These are phyloP conservation scores for Phyllotreta cruciferae DNA, from an alignment of 2,888 invertebrate genomes.

Conservation along the genomic window DNA sequence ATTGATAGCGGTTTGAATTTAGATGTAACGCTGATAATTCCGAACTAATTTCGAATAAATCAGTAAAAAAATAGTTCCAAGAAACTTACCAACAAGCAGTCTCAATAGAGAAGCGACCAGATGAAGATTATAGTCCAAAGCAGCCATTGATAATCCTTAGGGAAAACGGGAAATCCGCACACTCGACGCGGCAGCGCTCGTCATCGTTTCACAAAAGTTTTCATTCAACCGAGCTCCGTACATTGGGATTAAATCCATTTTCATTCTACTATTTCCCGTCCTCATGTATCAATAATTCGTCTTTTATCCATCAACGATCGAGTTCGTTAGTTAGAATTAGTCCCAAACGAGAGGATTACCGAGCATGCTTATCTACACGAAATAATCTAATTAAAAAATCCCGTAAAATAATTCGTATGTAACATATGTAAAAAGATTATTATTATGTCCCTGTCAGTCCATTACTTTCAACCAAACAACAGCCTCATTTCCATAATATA, in stretches of 20 bases:
- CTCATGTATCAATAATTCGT: no score
- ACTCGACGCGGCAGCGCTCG: constrained; percentile 26
- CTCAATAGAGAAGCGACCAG: constrained; percentile 68
- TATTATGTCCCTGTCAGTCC: no score
- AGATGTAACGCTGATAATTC: background rate
- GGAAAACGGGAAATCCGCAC: constrained; percentile 41
- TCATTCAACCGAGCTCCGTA: constrained; percentile 29
- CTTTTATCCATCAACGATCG: no score
- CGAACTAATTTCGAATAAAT: constrained; percentile 1
- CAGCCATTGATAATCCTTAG: constrained; percentile 64
- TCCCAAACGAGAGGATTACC: no score
- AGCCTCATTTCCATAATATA: no score
- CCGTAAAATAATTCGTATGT: no score
- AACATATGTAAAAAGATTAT: no score
- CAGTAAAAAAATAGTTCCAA: background rate
- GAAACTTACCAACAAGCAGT: constrained; percentile 69
- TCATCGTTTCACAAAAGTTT: constrained; percentile 35
- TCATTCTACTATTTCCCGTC: constrained; percentile 9
- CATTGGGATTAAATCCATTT: constrained; percentile 23
- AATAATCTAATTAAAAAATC: no score
- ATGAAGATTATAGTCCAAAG: constrained; percentile 64
- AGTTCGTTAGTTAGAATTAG: no score
- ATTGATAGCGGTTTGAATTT: background rate
- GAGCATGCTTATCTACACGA: no score
- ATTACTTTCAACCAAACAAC: no score